Evolutionary conservation across 64 coral and sea anemone genomes (phyloP).

Genomic region (Montipora efflorescens): DNA sequence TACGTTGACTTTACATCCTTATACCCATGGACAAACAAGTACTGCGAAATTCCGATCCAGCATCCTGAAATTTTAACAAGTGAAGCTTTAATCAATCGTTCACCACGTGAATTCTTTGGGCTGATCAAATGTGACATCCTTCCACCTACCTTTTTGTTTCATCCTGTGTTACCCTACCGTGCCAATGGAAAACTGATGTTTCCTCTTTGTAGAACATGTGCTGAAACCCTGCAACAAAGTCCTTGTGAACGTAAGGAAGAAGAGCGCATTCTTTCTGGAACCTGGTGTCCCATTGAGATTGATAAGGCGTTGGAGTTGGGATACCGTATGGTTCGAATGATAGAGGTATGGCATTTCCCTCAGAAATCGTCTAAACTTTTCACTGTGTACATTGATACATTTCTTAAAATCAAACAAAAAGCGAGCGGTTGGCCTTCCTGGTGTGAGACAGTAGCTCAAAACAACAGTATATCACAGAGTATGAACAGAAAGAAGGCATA

Average conservation of each 20-base stretch:
- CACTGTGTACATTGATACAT: constrained; percentile 20
- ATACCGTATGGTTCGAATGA: constrained; percentile 10
- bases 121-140: constrained; percentile 34
- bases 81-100: not conserved
- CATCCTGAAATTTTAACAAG: constrained; percentile 24
- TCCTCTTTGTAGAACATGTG: constrained; percentile 31
- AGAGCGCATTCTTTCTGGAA: constrained; percentile 2
- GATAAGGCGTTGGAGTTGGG: constrained; percentile 1
- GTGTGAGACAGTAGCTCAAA: not conserved
- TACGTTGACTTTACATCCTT: not conserved
- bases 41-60: not conserved
- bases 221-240: not conserved
- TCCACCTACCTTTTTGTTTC: constrained; percentile 21
- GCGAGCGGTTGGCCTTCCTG: not conserved
- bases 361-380: not conserved
- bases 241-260: constrained; percentile 1
- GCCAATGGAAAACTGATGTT: constrained; percentile 29
- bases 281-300: constrained; percentile 15
- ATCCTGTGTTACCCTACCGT: constrained; percentile 30
- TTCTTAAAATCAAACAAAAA: constrained; percentile 56
- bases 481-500: not conserved
- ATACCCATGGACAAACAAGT: constrained; percentile 8
- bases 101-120: not conserved
- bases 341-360: constrained; percentile 66
- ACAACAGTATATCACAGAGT: not conserved